A percentile compares a stretch with the other conserved stretches of the same genome.
Conservation (phyloP, 2,113 vertebrate genomes). For the Myanophis thanlyinensis region DNA sequence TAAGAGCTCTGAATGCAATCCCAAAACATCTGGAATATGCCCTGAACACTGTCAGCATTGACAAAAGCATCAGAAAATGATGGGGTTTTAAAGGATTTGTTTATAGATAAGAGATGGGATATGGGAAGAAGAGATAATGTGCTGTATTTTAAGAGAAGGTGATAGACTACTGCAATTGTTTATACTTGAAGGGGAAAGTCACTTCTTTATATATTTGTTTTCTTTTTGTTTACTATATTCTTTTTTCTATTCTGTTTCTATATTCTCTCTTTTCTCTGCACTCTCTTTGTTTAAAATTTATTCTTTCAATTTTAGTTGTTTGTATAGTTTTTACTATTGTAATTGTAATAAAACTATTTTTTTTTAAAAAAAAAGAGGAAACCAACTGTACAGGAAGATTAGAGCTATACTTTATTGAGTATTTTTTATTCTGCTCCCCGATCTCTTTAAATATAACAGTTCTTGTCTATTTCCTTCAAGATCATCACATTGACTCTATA, state of each 20-base stretch:
- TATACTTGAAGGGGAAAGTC: background rate
- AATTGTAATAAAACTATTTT: background rate
- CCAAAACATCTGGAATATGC: background rate
- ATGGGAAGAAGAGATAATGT: background rate
- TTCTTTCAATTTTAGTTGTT: background rate
- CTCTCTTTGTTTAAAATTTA: background rate
- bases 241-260: background rate
- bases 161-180: background rate
- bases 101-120: background rate
- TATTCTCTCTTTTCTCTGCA: background rate
- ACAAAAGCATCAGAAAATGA: background rate
- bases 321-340: background rate
- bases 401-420: background rate
- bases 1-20: background rate
- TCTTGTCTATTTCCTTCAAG: background rate
- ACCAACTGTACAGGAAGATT: background rate
- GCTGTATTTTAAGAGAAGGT: background rate
- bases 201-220: background rate
- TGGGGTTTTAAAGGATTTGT: background rate
- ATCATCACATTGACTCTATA: background rate
- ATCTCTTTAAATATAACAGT: background rate
- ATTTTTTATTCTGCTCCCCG: background rate
- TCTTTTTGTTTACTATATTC: background rate
- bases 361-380: background rate
- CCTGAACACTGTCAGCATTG: background rate